Evolutionary conservation across 2,113 vertebrate species (phyloP), one percentile per base, ranked within the genome.

Genomic region (Chionodraco myersi): DNA sequence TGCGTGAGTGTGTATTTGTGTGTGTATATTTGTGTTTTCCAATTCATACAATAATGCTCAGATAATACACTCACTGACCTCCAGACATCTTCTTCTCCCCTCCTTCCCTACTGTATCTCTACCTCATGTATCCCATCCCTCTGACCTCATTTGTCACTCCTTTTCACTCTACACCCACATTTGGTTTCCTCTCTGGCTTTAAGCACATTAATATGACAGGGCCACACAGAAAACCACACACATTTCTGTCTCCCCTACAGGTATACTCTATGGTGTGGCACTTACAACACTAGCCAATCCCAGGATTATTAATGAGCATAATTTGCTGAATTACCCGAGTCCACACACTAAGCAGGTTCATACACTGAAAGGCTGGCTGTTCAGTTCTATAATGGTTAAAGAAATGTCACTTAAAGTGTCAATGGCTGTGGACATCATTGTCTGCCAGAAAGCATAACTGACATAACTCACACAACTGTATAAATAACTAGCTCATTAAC

Each of bases 51-150:
- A 65, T 75, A 81, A 89, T 72, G 44, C 67, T 77, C 30, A 62
- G 62, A 81, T 64, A 72, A 75, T 68, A 74, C 15, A 84, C 48
- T 76, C 10, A 10, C 75, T 90, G 85, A 88, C 88, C 88, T 85
- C 64, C 14, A 71, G 74, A 67, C 59, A 75, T 53, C n/a, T 75
- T 54, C 48, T 6, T 69, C 14, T 66, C 10, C 16, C 18, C 41
- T 56, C 6, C 4, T 58, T 59, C 70, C n/a, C 11, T 44, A 30
- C 30, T 30, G 30, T 30, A 52, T 47, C 36, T 65, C 65, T 58
- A 53, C 58, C 66, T 78, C 69, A 67, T 69, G 76, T 36, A 26
- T 61, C 59, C 74, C 18, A 70, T 76, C 57, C 67, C 44, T 44
- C 53, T 63, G 21, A 69, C 66, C 58, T 80, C 67, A 86, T 75